Conservation (phyloP, 2,113 vertebrate species). For the Blennius ocellaris region DNA sequence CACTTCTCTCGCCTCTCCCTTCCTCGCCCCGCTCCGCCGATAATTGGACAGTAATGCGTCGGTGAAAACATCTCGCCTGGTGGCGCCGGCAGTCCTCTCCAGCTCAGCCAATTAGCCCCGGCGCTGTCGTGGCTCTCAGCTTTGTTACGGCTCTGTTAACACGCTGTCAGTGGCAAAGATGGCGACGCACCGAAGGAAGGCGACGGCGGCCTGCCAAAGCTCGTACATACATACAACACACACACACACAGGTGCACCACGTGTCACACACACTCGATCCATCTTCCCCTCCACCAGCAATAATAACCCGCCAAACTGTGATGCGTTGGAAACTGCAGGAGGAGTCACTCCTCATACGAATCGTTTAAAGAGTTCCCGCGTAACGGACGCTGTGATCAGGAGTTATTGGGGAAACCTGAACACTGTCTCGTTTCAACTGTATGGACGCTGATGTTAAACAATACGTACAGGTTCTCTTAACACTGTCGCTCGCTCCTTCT, state of each 20-base stretch:
- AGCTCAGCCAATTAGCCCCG: constrained; percentile 72
- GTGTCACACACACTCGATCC: neutral
- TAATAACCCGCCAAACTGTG: constrained; percentile 45
- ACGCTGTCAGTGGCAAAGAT: constrained; percentile 60
- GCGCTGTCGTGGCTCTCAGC: constrained; percentile 60
- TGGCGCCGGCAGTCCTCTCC: constrained; percentile 54
- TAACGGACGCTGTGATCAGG: too few species aligned
- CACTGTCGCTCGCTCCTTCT: constrained; percentile 8
- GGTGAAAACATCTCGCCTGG: constrained; percentile 64
- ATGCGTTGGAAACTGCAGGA: constrained; percentile 30
- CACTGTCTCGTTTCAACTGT: too few species aligned
- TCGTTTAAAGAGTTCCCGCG: neutral
- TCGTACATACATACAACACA: constrained; percentile 14
- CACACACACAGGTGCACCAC: neutral
- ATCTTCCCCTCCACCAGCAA: constrained; percentile 24
- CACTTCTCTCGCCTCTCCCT: neutral
- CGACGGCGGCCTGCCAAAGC: constrained; percentile 52
- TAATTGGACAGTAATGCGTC: constrained; percentile 67
- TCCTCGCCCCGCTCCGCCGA: constrained; percentile 35
- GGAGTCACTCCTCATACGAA: constrained; percentile 39
- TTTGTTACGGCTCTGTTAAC: constrained; percentile 68
- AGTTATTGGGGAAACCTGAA: too few species aligned
- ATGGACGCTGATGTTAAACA: too few species aligned
- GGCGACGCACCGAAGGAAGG: constrained; percentile 55
- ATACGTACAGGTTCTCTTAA: too few species aligned